phyloP scores from a whole-genome alignment of 2,888 invertebrate genomes.

The Byasa hedistus region DNA sequence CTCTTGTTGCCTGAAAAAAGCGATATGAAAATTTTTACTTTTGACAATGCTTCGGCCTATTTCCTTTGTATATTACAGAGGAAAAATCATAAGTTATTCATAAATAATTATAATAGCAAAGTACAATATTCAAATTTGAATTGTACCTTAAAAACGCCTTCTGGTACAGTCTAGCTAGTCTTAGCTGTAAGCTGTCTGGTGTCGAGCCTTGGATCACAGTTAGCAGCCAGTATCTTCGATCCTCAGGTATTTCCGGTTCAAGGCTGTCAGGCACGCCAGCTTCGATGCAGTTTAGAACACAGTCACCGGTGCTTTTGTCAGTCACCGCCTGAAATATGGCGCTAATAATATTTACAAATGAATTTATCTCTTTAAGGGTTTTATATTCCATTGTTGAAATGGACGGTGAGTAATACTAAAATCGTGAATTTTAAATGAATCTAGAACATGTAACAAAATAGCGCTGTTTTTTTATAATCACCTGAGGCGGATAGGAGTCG shows the following conservation, averaged over 20 bases:
- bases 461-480: conserved; percentile 2
- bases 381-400: neutral
- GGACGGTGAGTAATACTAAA: neutral
- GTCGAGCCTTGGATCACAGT: conserved; percentile 84
- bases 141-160: conserved; percentile 88
- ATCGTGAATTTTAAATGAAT: neutral
- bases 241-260: conserved; percentile 79
- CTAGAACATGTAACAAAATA: too few species aligned
- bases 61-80: neutral
- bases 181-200: conserved; percentile 84
- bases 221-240: conserved; percentile 88
- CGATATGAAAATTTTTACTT: neutral
- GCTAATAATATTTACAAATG: neutral
- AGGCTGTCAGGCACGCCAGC: conserved; percentile 68
- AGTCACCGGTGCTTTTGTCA: conserved; percentile 73
- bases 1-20: conserved; percentile 85
- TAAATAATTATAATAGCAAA: neutral
- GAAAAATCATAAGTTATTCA: neutral
- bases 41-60: neutral
- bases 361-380: neutral
- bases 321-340: conserved; percentile 64
- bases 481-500: conserved; percentile 74
- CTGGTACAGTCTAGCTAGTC: conserved; percentile 87
- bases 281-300: conserved; percentile 75
- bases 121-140: neutral